Base-by-base conservation (phyloP, 2,113 vertebrate genomes). In the Cranoglanis bouderius region DNA sequence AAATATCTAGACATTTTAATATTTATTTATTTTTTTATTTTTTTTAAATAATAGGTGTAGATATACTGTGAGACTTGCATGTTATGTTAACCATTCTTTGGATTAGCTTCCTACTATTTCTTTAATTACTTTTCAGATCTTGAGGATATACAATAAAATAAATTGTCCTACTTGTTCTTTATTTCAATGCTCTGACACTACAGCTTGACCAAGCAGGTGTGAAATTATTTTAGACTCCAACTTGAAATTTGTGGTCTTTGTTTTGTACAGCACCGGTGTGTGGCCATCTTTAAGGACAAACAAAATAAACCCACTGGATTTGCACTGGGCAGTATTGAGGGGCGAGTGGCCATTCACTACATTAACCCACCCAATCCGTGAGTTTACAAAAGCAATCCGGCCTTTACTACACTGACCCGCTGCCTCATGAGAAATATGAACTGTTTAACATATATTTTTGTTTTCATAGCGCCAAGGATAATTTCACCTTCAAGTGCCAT, bases 401-500 rank as follows among this genome's bases (percentile, higher is more conserved):
- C 1, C 9, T 53, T 81, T 32, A 16, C 46, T 53, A 40, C 24
- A 43, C 14, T 40, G 24, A 53, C 40, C 59, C 26, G 10, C 16
- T 81, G 18, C 14, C 82, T 84, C 32, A 40, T 67, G 2, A 53
- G 6, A 24, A 85, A 29, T 72, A 59, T 59, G 14, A 72, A 21
- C 1, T 43, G 16, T 90, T 90, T 32, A 65, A 9, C 26, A n/a
- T 89, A 38, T 43, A 4, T 90, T 90, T 85, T 32, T 84, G 49
- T 57, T 88, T 53, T 32, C 61, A 26, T 85, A 99, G 98, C 59
- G 97, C 98, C 93, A 99, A 99, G 96, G 98, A 99, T 92, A 99
- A 99, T 94, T 99, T 99, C 89, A 99, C 98, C 90, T 99, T 99
- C 92, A 99, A 99, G 94, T 99, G 98, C 92, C 98, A 99, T 92